Evolutionary conservation across 2,888 invertebrate genomes (phyloP).

Genomic region (Chalcosyrphus nemorum): DNA sequence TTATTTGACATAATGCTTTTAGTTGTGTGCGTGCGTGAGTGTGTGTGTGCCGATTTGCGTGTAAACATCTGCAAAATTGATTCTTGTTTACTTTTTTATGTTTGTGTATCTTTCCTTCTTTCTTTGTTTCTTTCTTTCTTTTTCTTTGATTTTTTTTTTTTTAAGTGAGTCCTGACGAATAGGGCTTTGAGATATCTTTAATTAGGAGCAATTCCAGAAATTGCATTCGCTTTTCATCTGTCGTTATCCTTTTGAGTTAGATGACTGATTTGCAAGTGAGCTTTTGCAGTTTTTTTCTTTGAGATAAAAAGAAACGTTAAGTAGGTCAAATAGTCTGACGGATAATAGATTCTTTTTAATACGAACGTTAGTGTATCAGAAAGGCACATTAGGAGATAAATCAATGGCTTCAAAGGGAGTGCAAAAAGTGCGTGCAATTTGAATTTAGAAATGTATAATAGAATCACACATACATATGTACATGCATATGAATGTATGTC

Average conservation of each 20-base stretch:
- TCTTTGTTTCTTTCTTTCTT: neutral
- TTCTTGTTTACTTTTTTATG: constrained; percentile 31
- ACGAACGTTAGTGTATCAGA: neutral
- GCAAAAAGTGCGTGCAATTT: neutral
- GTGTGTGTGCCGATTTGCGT: neutral
- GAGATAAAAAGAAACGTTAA: constrained; percentile 43
- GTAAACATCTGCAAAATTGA: constrained; percentile 42
- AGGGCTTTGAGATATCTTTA: constrained; percentile 23
- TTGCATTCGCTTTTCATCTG: neutral
- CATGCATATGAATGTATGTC: too few relatives aligned
- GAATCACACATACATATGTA: too few relatives aligned
- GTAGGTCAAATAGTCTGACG: constrained; percentile 56
- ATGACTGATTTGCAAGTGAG: constrained; percentile 7
- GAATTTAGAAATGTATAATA: too few relatives aligned
- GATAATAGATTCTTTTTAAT: constrained; percentile 1
- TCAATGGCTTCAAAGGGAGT: neutral
- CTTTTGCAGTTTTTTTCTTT: neutral
- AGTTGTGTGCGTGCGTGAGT: neutral
- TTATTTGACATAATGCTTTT: constrained; percentile 32
- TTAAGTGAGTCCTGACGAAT: too few relatives aligned
- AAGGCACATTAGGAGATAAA: neutral
- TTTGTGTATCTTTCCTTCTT: neutral
- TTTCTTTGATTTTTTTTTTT: neutral
- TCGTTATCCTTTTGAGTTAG: constrained; percentile 5
- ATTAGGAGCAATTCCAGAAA: constrained; percentile 26